Evolutionary conservation across 2,113 vertebrate genomes (phyloP), one percentile per base, ranked within the genome.

Genomic region (Serinus canaria): DNA sequence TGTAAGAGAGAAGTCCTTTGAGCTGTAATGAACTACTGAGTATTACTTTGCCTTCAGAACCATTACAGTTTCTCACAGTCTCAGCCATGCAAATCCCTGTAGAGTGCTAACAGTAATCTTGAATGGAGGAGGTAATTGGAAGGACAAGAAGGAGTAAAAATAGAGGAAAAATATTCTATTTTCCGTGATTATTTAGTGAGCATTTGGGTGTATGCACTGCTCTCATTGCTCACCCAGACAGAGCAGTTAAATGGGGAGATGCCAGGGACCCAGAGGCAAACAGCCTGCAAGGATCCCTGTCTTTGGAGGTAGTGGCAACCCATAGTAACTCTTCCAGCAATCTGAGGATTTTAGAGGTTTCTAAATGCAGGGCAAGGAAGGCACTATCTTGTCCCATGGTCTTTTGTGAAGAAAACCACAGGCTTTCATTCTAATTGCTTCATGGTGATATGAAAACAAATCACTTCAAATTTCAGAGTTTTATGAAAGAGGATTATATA

Each of bases 91-190:
- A 89, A 69, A 81, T 88, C 86, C 89, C 89, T 86, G 15, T 27
- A 18, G 52, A 81, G 67, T 93, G 76, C 63, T 88, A 93, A 46
- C 21, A 58, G 79, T 91, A 85, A 87, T 83, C 44, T 94, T 96
- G 94, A 92, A 77, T 70, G 52, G 55, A 74, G 15, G 55, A 63
- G 27, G 27, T 88, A 95, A 87, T 56, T 96, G 90, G 62, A 82
- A 94, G n/a, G 78, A 56, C 28, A 91, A 90, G 53, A 91, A 82
- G n/a, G 21, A 59, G 55, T 37, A 44, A 62, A 79, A 86, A 11
- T 28, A 35, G 25, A 53, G 63, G 5, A 35, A 47, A 70, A 58
- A 58, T 62, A 9, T 4, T 63, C 44, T 66, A 0, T 77, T 94
- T 92, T 76, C 55, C 24, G 50, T 74, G 52, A 44, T 76, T 77